Evolutionary conservation across 2,113 vertebrate genomes (phyloP).

Genomic region (Caranx melampygus): DNA sequence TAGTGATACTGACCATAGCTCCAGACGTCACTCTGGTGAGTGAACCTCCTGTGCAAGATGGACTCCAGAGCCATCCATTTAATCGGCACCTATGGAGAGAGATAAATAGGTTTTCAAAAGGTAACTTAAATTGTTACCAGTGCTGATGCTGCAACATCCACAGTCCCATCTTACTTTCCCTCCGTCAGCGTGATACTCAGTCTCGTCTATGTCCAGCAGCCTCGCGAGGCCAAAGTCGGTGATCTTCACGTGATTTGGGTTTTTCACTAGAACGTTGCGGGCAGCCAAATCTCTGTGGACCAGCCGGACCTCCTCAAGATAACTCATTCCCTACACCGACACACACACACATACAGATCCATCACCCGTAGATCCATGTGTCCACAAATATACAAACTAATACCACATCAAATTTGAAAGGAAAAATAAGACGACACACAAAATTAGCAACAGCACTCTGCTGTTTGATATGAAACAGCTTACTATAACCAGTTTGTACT

Average conservation of each 20-base stretch:
- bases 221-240: slow-evolving; percentile 96
- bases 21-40: slow-evolving; percentile 99
- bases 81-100: slow-evolving; percentile 90
- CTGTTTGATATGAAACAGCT: not conserved
- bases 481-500: not conserved
- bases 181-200: slow-evolving; percentile 95
- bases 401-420: slow-evolving; percentile 37
- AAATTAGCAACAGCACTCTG: slow-evolving; percentile 7
- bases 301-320: slow-evolving; percentile 94
- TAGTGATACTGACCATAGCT: slow-evolving; percentile 89
- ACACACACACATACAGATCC: slow-evolving; percentile 10
- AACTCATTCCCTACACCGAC: slow-evolving; percentile 92
- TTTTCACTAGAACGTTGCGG: slow-evolving; percentile 96
- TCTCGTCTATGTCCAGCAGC: slow-evolving; percentile 95
- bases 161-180: slow-evolving; percentile 87
- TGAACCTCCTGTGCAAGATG: slow-evolving; percentile 94
- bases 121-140: not conserved
- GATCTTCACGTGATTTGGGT: slow-evolving; percentile 97
- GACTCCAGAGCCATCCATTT: slow-evolving; percentile 99
- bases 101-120: not conserved
- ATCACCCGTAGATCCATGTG: slow-evolving; percentile 11
- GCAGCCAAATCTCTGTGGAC: slow-evolving; percentile 96
- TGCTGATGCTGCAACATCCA: slow-evolving; percentile 2
- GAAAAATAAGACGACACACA: slow-evolving; percentile 31
- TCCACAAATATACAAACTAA: slow-evolving; percentile 44